phyloP scores from a whole-genome alignment of 2,888 invertebrate genomes.

The Philhelius pedissequus region DNA sequence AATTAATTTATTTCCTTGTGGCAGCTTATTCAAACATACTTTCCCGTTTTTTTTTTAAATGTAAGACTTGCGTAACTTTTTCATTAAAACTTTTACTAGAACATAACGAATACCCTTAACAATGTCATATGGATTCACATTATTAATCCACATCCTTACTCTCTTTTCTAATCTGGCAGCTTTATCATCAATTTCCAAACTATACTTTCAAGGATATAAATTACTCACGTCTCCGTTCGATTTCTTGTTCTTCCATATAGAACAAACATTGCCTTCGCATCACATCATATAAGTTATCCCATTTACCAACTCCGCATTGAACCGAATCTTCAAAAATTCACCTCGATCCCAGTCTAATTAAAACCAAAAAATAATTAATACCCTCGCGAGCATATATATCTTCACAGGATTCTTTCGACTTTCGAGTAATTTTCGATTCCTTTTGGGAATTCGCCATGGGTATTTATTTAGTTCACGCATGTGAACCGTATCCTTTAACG shows the following conservation, averaged over 20 bases:
- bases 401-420: constrained; percentile 14
- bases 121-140: background rate
- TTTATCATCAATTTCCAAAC: constrained; percentile 18
- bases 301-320: constrained; percentile 30
- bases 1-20: too few relatives aligned
- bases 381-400: constrained; percentile 32
- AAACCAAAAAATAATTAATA: constrained; percentile 67
- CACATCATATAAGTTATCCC: constrained; percentile 12
- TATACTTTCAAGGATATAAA: constrained; percentile 1
- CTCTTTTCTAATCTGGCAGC: background rate
- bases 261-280: background rate
- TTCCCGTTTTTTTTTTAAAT: too few relatives aligned
- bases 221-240: constrained; percentile 22
- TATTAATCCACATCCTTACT: background rate
- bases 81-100: too few relatives aligned
- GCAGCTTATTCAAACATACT: too few relatives aligned
- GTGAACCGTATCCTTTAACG: constrained; percentile 39
- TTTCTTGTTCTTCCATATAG: constrained; percentile 34
- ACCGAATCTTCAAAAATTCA: constrained; percentile 60
- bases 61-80: too few relatives aligned
- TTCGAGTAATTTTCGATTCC: constrained; percentile 53
- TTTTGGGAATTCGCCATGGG: constrained; percentile 60
- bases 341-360: constrained; percentile 62
- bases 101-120: background rate
- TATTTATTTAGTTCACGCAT: constrained; percentile 54